phyloP scores from a whole-genome alignment of 2,113 vertebrate species.

The Charina bottae region DNA sequence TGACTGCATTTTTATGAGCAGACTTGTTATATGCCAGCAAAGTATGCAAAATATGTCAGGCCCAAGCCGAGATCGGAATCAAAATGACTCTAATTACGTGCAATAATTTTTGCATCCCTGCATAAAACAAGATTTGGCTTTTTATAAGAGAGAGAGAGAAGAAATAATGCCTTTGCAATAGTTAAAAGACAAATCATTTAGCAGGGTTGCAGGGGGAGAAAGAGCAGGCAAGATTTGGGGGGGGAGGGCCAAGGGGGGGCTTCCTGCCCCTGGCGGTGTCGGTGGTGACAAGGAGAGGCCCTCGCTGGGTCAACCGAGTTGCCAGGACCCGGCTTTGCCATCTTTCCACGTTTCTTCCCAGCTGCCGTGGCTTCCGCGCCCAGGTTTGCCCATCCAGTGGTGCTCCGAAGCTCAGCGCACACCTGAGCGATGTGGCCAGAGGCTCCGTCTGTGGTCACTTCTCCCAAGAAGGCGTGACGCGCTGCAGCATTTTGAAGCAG shows the following conservation, averaged over 20 bases:
- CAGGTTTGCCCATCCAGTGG: neutral
- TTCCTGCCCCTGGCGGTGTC: constrained; percentile 32
- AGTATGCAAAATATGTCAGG: constrained; percentile 70
- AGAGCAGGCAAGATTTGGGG: constrained; percentile 34
- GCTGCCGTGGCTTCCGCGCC: neutral
- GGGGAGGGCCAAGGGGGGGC: constrained; percentile 59
- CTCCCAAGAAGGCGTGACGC: too few relatives aligned
- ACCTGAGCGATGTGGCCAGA: too few relatives aligned
- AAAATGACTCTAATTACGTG: constrained; percentile 74
- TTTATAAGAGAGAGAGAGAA: neutral
- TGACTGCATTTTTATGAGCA: constrained; percentile 73
- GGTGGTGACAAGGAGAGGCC: constrained; percentile 8
- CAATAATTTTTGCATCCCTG: constrained; percentile 76
- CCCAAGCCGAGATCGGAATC: constrained; percentile 71
- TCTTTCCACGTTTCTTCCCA: neutral
- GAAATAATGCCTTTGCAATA: constrained; percentile 59
- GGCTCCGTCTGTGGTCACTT: too few relatives aligned
- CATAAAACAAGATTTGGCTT: constrained; percentile 70
- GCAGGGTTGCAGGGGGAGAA: constrained; percentile 46
- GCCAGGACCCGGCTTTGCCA: neutral
- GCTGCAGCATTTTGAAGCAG: too few relatives aligned
- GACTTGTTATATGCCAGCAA: constrained; percentile 60
- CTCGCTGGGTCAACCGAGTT: neutral
- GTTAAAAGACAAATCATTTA: constrained; percentile 76
- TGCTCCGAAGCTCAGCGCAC: neutral